A percentile compares a stretch with the other conserved stretches of the same genome.
phyloP scores from a whole-genome alignment of 53 echinoderm and acorn worm genomes.

The Temnopleurus reevesii region DNA sequence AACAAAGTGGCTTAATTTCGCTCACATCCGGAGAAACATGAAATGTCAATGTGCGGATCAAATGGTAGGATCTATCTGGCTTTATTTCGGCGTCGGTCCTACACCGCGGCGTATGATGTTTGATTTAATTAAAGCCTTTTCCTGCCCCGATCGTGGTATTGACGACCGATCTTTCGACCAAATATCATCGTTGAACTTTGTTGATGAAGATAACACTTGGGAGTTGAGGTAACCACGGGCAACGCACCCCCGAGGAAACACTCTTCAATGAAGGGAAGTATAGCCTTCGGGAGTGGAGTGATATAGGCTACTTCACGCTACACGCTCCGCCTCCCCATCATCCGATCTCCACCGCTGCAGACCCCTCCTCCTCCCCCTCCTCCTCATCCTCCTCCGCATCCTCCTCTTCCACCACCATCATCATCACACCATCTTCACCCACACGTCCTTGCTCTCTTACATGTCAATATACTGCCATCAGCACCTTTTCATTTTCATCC shows the following conservation, averaged over 20 bases:
- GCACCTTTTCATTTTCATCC: not conserved
- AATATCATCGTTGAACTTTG: slow-evolving; percentile 38
- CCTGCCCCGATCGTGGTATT: slow-evolving; percentile 30
- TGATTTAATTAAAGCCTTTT: slow-evolving; percentile 35
- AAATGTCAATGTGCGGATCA: not conserved
- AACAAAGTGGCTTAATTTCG: too few species aligned
- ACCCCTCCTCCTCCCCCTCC: not conserved
- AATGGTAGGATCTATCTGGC: not conserved
- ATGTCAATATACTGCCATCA: not conserved
- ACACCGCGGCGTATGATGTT: not conserved
- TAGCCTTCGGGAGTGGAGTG: slow-evolving; percentile 3
- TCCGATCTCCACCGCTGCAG: not conserved
- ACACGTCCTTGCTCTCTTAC: not conserved
- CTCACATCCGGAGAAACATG: not conserved
- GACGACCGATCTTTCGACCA: slow-evolving; percentile 28
- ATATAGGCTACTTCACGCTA: not conserved
- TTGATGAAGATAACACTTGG: slow-evolving; percentile 37
- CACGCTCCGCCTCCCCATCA: not conserved
- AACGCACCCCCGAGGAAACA: slow-evolving; percentile 4
- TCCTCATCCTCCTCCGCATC: not conserved
- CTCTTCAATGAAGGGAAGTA: slow-evolving; percentile 20
- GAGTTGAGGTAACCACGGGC: slow-evolving; percentile 18
- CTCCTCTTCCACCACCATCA: too few species aligned
- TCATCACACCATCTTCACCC: not conserved
- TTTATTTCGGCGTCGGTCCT: slow-evolving; percentile 8